phyloP scores from a whole-genome alignment of 2,888 invertebrate species.

The Pachymerium ferrugineum region DNA sequence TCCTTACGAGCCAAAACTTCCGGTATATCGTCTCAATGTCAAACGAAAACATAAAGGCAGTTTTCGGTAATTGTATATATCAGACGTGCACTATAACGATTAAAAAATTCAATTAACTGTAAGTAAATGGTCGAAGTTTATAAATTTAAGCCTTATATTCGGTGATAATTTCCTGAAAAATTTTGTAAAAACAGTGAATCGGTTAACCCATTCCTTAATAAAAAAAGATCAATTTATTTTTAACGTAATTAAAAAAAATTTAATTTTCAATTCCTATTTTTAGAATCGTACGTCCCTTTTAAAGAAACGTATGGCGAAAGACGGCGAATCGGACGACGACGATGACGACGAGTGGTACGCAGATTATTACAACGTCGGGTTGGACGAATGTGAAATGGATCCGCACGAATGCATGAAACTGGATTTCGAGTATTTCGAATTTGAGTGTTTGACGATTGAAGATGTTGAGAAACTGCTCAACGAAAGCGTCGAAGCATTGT shows the following conservation, averaged over 20 bases:
- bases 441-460: neutral
- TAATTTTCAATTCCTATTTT: neutral
- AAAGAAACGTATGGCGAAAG: neutral
- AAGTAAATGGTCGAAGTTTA: no score
- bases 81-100: no score
- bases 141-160: no score
- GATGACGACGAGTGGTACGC: conserved; percentile 68
- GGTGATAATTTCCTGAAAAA: no score
- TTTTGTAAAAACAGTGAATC: no score
- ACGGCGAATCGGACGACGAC: neutral
- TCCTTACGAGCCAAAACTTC: no score
- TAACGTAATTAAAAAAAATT: neutral
- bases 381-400: conserved; percentile 81
- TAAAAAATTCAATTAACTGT: no score
- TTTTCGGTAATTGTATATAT: no score
- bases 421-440: conserved; percentile 38
- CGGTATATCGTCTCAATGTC: no score
- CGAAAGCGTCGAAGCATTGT: neutral
- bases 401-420: conserved; percentile 69
- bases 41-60: no score
- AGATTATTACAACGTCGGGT: conserved; percentile 65
- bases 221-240: neutral
- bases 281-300: neutral
- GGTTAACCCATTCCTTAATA: no score
- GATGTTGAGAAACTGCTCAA: conserved; percentile 39